Evolutionary conservation across 2,888 invertebrate species (phyloP).

Genomic region (Hemithea aestivaria): DNA sequence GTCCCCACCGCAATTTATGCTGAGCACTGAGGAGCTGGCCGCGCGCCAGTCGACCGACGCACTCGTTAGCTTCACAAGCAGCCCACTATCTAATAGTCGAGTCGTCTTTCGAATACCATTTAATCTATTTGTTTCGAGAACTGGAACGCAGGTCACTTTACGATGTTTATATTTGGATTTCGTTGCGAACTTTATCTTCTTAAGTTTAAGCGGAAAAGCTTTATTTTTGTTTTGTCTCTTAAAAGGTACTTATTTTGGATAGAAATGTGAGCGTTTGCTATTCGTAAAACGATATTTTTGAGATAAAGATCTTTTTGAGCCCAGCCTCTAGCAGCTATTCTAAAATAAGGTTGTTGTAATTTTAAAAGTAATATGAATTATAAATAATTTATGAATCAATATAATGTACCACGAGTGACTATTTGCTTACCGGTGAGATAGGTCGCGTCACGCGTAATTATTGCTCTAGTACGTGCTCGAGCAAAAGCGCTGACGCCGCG

Average conservation of each 20-base stretch:
- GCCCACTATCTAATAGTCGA: slow-evolving; percentile 64
- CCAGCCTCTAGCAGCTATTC: too few species aligned
- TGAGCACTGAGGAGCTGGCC: slow-evolving; percentile 42
- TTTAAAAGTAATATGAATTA: too few species aligned
- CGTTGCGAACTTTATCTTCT: slow-evolving; percentile 13
- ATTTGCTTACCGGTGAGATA: too few species aligned
- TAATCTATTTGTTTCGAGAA: slow-evolving; percentile 47
- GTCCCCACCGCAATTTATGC: slow-evolving; percentile 56
- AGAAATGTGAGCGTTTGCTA: too few species aligned
- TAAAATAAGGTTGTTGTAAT: too few species aligned
- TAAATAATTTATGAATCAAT: too few species aligned
- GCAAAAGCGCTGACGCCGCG: too few species aligned
- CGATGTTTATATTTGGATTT: slow-evolving; percentile 28
- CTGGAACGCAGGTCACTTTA: slow-evolving; percentile 37
- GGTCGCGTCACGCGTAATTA: too few species aligned
- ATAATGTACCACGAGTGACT: too few species aligned
- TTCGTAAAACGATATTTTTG: too few species aligned
- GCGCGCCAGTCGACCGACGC: slow-evolving; percentile 49
- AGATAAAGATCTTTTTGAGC: not conserved
- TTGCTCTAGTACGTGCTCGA: too few species aligned
- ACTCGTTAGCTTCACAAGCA: slow-evolving; percentile 56
- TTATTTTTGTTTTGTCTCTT: not conserved
- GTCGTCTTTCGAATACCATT: slow-evolving; percentile 54
- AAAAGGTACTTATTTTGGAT: too few species aligned
- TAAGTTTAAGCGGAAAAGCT: slow-evolving; percentile 9